Percentiles rank a stretch among this genome's conserved stretches.
Evolutionary conservation across 2,113 vertebrate species (phyloP).

Genomic region (Odobenus rosmarus): DNA sequence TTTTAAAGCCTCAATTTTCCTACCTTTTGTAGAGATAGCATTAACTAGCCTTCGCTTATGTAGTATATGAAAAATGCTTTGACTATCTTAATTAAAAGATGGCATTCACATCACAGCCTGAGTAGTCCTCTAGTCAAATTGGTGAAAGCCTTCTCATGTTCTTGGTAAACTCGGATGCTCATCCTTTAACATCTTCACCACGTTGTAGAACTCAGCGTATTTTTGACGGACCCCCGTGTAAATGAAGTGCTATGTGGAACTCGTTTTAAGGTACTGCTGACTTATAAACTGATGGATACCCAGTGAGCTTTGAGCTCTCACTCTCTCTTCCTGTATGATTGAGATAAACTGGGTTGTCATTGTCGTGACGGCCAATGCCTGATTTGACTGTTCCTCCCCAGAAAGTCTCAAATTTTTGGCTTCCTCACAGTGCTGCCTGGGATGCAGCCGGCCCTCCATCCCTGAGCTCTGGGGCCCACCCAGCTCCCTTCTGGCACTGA

Average conservation of each 20-base stretch:
- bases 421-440: constrained; percentile 49
- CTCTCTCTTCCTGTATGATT: background rate
- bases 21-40: background rate
- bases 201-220: background rate
- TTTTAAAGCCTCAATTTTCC: background rate
- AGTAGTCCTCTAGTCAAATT: constrained; percentile 12
- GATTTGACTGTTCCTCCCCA: constrained; percentile 57
- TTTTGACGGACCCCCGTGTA: background rate
- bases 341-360: constrained; percentile 27
- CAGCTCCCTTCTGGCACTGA: constrained; percentile 78
- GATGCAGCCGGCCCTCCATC: constrained; percentile 60
- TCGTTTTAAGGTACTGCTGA: constrained; percentile 21
- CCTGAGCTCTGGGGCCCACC: constrained; percentile 64
- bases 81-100: constrained; percentile 40
- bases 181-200: background rate
- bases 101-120: background rate
- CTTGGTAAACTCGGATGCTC: background rate
- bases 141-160: background rate
- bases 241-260: constrained; percentile 14
- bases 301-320: background rate
- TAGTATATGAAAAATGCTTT: constrained; percentile 27
- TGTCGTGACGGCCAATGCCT: constrained; percentile 20
- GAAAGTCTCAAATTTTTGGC: constrained; percentile 56
- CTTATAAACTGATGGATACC: background rate
- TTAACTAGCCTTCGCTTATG: constrained; percentile 3